Evolutionary conservation across 2,113 vertebrate species (phyloP), one percentile per base, ranked within the genome.

Genomic region (Gnathonemus echidnorhynchus): DNA sequence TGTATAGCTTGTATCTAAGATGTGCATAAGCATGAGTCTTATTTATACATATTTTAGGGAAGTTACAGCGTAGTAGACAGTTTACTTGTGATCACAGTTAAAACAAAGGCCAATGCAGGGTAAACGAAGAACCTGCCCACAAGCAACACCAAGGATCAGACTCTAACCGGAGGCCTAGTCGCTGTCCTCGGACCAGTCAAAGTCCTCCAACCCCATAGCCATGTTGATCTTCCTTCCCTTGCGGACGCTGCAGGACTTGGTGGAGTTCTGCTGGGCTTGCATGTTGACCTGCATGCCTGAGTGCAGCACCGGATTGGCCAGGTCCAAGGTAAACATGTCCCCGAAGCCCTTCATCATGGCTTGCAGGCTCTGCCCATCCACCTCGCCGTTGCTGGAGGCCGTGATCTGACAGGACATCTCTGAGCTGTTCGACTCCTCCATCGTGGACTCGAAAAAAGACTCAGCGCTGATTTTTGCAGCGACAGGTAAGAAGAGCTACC

Each of bases 361-460:
- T 95, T 96, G 97, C 94, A 97, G 97, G 94, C 96, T 97, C 95
- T 95, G 93, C 94, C 96, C 95, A 93, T 96, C 96, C 93, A 97
- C 95, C 95, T 97, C 96, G 96, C 97, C 97, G 93, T 98, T 98
- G 97, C 97, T 95, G 90, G 96, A 93, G 95, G 97, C 91, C 92
- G 96, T 97, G 96, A 98, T 97, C 95, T 97, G 96, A 96, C 97
- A 98, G 89, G 97, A 97, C 97, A 97, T 95, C 96, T 97, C 97
- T 93, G 97, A 97, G 96, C 97, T 98, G 94, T 97, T 97, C 95
- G 97, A 97, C 92, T 98, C 96, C 96, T 97, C 97, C 96, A 95
- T 97, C 95, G 97, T 96, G 97, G 97, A 97, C 96, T 97, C 96
- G 97, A 97, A 98, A 97, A 97, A 98, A 93, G 95, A 97, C 96